Percentiles rank a stretch among this genome's conserved stretches.
phyloP scores from a whole-genome alignment of 2,797 vertebrate species.

The Protosalanx chinensis region DNA sequence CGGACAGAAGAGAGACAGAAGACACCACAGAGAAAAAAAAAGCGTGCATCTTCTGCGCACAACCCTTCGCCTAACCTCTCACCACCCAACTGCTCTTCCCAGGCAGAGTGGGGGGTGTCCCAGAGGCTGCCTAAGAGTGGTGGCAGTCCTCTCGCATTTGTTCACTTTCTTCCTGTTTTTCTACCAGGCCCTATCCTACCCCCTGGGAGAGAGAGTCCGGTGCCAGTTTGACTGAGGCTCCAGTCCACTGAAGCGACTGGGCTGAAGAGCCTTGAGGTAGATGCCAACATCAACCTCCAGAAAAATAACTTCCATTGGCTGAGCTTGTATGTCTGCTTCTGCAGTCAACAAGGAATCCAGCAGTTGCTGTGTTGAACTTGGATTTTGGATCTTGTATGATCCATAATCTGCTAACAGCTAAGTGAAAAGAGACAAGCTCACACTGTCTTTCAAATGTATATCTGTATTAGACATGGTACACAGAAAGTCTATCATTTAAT shows the following conservation, averaged over 20 bases:
- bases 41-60: constrained; percentile 54
- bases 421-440: neutral
- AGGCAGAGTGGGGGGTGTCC: constrained; percentile 51
- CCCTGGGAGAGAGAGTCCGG: constrained; percentile 58
- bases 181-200: constrained; percentile 65
- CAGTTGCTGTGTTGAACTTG: neutral
- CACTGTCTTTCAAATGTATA: neutral
- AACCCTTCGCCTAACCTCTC: constrained; percentile 18
- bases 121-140: constrained; percentile 68
- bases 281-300: constrained; percentile 53
- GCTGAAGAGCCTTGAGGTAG: constrained; percentile 69
- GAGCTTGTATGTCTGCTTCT: constrained; percentile 43
- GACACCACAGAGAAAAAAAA: constrained; percentile 58
- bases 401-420: neutral
- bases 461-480: neutral
- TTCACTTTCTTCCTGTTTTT: constrained; percentile 61
- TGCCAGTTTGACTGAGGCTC: constrained; percentile 69
- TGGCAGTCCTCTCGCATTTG: constrained; percentile 77
- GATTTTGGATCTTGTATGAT: neutral
- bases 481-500: neutral
- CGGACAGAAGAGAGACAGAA: constrained; percentile 68
- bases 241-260: constrained; percentile 69
- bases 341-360: constrained; percentile 42
- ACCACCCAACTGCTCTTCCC: constrained; percentile 42
- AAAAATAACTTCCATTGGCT: constrained; percentile 54